Base-by-base conservation (phyloP, 2,888 invertebrate genomes). In the Pyralis farinalis region DNA sequence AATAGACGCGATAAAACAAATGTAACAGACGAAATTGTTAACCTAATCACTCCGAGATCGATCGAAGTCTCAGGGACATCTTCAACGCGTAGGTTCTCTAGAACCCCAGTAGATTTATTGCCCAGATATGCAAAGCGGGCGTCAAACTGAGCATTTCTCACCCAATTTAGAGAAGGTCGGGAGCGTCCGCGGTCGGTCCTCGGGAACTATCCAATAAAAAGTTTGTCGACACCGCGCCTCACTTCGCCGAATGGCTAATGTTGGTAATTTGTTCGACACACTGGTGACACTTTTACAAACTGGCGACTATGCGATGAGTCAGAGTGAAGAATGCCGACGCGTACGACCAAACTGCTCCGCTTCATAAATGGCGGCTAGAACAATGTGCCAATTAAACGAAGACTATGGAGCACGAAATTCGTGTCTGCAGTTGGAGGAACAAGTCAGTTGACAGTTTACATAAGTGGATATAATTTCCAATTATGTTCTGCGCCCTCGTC, bases 361-460 rank as follows among this genome's bases (percentile, higher is more conserved):
- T 60, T 70, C 63, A 64, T 63, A 71, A 65, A 68, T 60, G 63
- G 68, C 62, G 58, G 60, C 55, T 59, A 64, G 58, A 71, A 76
- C 75, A 73, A 73, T 71, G 63, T 70, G 56, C 76, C 79, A 83
- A 84, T 82, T 83, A 83, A 71, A 72, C 61, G 62, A 63, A 56
- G 63, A 65, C 66, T 16, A 16, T 16, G 57, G 57, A 63, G 76
- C 77, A 83, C 74, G 77, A 75, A 71, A 58, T 74, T 69, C 69
- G 65, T 74, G 75, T 76, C 66, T 61, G 53, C 57, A 62, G 58
- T 58, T 65, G 60, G 61, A 56, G 57, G 47, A 44, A 46, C 47
- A 44, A 44, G 49, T 55, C 54, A 58, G 69, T 65, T 71, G 77
- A 78, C 71, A 69, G 48, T 68, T 69, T 68, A 67, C 64, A 70